Base-by-base conservation (phyloP, 2,797 vertebrate species). In the Ataeniobius toweri region DNA sequence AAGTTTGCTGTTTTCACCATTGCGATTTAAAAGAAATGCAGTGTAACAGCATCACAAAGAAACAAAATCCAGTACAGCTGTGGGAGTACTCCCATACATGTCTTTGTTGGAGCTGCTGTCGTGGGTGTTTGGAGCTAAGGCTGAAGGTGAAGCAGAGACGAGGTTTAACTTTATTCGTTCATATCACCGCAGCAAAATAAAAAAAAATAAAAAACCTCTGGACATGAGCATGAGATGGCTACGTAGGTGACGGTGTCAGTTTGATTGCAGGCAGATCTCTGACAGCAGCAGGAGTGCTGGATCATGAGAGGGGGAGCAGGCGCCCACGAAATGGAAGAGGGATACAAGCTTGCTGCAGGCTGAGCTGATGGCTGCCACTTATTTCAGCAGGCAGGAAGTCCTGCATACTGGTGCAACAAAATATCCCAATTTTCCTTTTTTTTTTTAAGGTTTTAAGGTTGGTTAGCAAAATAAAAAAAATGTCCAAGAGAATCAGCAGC, bases 81-180 rank as follows among this genome's bases (percentile, higher is more conserved):
- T 80, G 80, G 81, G 88, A 85, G 84, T 72, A 51, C 76, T 46
- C 58, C 31, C 76, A 74, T 72, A 71, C 75, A 13, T 39, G 71
- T 77, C 72, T 86, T 83, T 88, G 84, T 81, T 78, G 78, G 50
- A 78, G 79, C 72, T 78, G 83, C 18, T 72, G 84, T 83, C 82
- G 91, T 85, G 88, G 86, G 89, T 82, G 89, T 86, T 72, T 81
- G 80, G 68, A 81, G 79, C 73, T 18, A 16, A 36, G 81, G 86
- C 82, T 88, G 88, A 79, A 89, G 87, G 86, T 88, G 85, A 89
- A 90, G 91, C 80, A 83, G 89, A 89, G 89, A 83, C 82, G 63
- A 78, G 78, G 85, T 89, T 82, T 88, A 85, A 76, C 80, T 82
- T 88, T 73, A n/a, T 76, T 85, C 83, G 82, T 65, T 63, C 18